Evolutionary conservation across 64 coral and sea anemone species (phyloP).

Genomic region (Astreopora myriophthalma): DNA sequence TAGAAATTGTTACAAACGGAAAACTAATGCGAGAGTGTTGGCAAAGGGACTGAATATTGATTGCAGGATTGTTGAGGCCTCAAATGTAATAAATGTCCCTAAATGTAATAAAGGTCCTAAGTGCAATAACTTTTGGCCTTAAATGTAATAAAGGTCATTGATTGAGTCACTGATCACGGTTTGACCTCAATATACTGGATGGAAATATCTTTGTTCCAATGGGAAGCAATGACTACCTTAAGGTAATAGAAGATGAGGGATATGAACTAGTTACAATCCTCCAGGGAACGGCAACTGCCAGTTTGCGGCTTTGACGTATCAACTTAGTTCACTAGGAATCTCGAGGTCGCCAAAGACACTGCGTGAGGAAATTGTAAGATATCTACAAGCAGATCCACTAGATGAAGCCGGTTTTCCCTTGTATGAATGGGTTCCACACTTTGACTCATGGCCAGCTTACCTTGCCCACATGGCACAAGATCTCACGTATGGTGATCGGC

Average conservation of each 20-base stretch:
- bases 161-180: no score
- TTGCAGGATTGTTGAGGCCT: no score
- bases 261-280: slow-evolving; percentile 35
- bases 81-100: no score
- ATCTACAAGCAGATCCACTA: neutral
- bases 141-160: no score
- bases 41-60: no score
- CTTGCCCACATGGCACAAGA: neutral
- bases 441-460: neutral
- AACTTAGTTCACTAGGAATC: neutral
- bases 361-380: neutral
- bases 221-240: neutral
- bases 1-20: no score
- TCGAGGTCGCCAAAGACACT: neutral
- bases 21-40: no score
- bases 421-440: neutral
- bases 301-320: neutral
- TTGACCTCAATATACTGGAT: no score
- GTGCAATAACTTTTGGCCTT: no score
- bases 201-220: no score
- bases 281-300: slow-evolving; percentile 14
- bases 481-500: neutral
- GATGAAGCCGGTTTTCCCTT: neutral
- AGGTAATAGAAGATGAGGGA: slow-evolving; percentile 33
- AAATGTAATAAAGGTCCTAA: no score